Evolutionary conservation across 2,888 invertebrate species (phyloP), one percentile per base, ranked within the genome.

Genomic region (Zygogramma bicolorata): DNA sequence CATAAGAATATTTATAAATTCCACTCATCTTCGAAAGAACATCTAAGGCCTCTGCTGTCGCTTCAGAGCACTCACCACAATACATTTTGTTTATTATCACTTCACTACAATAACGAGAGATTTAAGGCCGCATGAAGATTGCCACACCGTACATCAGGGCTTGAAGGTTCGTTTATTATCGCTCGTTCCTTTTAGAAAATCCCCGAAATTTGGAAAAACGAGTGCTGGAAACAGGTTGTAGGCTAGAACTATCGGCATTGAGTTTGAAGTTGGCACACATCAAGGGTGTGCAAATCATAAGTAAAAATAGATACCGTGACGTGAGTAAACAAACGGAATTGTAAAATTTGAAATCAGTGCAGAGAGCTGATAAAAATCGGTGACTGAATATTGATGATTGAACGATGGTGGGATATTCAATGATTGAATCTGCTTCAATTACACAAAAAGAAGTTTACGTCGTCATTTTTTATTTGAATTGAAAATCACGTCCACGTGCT

Each of bases 51-150:
- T 85, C 84, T 8, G 82, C 81, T 10, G 81, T 80, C 29, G 81
- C 81, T 75, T 85, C 84, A 0, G 84, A 82, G 71, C 84, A 84
- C 62, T 81, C 81, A 42, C 82, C 83, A 77, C 85, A 85, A 76
- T 83, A 84, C 85, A 85, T 72, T 75, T 76, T 65, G 65, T 27
- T 20, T 59, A 27, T 70, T 67, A 31, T 63, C 46, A 46, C 63
- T 46, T 46, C 63, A 63, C 63, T 8, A 29, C 29, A 46, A 63
- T 31, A 22, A 53, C 22, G 31, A 27, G 25, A 38, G 29, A 62
- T 53, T 62, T 20, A 34, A 59, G 3, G 20, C 29, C 34, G 20
- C 34, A 20, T 65, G 46, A 57, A 65, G 49, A 58, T 25, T 46
- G 46, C 46, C 25, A 60, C 53, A n/a, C 27, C 27, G 22, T 53